Percentiles rank a stretch among this genome's conserved stretches.
These are phyloP conservation scores for Notothenia rossii DNA, from an alignment of 2,113 vertebrate species.

Conservation along the genomic window DNA sequence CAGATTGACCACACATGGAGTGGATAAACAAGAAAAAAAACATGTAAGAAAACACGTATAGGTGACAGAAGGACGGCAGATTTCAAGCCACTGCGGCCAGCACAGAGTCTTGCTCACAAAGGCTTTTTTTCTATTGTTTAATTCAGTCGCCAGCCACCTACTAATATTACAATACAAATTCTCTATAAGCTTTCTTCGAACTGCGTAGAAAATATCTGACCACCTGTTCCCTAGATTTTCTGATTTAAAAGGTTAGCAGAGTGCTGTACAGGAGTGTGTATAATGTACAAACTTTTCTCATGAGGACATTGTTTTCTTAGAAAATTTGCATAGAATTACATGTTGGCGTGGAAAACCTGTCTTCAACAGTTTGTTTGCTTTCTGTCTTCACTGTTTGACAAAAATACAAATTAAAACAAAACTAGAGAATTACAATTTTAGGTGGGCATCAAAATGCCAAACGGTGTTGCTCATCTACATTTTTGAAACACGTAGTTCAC, in stretches of 20 bases:
- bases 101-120: conserved; percentile 22
- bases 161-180: conserved; percentile 61
- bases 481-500: conserved; percentile 39
- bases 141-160: conserved; percentile 65
- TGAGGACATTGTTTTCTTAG: conserved; percentile 10
- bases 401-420: conserved; percentile 2
- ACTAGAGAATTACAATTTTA: conserved; percentile 3
- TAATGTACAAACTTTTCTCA: conserved; percentile 43
- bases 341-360: neutral
- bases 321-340: conserved; percentile 26
- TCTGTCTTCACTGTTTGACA: neutral
- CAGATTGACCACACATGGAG: conserved; percentile 71
- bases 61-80: conserved; percentile 74
- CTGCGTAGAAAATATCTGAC: conserved; percentile 53
- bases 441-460: conserved; percentile 6
- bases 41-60: conserved; percentile 58
- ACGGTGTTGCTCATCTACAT: conserved; percentile 33
- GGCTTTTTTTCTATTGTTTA: conserved; percentile 49
- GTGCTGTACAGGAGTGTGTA: conserved; percentile 3
- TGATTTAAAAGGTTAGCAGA: conserved; percentile 35
- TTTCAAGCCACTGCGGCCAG: conserved; percentile 53
- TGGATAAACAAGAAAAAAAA: conserved; percentile 70
- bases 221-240: conserved; percentile 62
- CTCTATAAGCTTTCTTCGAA: conserved; percentile 24
- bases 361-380: conserved; percentile 25